Percentiles rank a stretch among this genome's conserved stretches.
These are phyloP conservation scores for Onchidella celtica DNA, from an alignment of 2,888 invertebrate species.

Conservation along the genomic window DNA sequence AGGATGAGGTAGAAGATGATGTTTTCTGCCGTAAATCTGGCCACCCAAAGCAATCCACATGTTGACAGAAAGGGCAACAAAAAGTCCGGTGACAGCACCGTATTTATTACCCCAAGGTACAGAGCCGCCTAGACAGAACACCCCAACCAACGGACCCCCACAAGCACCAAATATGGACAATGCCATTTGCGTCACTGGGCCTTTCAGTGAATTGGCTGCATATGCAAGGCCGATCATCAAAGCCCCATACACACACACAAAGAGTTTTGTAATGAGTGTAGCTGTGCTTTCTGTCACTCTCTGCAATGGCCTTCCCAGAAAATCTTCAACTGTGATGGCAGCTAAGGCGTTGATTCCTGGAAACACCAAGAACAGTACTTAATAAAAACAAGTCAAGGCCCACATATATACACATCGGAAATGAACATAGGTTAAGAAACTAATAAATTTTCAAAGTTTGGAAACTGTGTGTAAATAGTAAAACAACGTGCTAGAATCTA, in stretches of 20 bases:
- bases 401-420: no score
- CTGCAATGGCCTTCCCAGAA: constrained; percentile 52
- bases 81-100: constrained; percentile 34
- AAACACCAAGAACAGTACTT: no score
- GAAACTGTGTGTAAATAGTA: no score
- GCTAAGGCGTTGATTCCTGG: constrained; percentile 63
- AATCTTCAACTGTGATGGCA: constrained; percentile 64
- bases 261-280: constrained; percentile 58
- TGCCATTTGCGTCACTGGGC: constrained; percentile 61
- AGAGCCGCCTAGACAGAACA: constrained; percentile 60
- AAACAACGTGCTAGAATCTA: no score
- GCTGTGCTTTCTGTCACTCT: constrained; percentile 49
- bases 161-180: constrained; percentile 59
- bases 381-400: no score
- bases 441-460: no score
- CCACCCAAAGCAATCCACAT: constrained; percentile 40
- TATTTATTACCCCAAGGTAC: constrained; percentile 57
- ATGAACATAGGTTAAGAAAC: no score
- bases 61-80: constrained; percentile 35
- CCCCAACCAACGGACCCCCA: constrained; percentile 61
- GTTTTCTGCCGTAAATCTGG: constrained; percentile 35
- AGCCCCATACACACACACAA: constrained; percentile 58
- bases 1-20: no score
- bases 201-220: constrained; percentile 54
- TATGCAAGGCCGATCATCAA: constrained; percentile 59